Base-by-base conservation (phyloP, 2,888 invertebrate genomes). In the Cosmorhoe ocellata region DNA sequence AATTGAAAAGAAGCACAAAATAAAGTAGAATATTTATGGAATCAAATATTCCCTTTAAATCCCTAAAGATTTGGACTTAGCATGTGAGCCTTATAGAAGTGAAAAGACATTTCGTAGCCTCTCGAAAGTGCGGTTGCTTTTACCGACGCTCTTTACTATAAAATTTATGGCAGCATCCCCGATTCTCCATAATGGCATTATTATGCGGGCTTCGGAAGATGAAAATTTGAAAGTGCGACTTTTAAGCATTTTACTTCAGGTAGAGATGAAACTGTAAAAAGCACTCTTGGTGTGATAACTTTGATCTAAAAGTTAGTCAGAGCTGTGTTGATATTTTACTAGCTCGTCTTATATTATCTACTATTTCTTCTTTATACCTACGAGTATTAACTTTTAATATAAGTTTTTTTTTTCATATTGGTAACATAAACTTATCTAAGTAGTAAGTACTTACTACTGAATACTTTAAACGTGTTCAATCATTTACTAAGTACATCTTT, bases 111-210 rank as follows among this genome's bases (percentile, higher is more conserved):
- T 62, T 54, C 59, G 39, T 51, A 58, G 58, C 34, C 58, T 53
- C 51, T 51, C 43, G 47, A 58, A 59, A 67, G 62, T 63, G 59
- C 56, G 67, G 56, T 61, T 58, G 59, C 56, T 59, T 67, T 69
- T 64, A 66, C 64, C 64, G 62, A 49, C 65, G 62, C 69, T 66
- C 67, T 67, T 70, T 67, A 63, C 71, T 69, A 55, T 66, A 63
- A 73, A 71, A 74, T 73, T 71, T 71, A 73, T 70, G 63, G 60
- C 61, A 63, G 67, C 68, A 66, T 71, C 61, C 64, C 60, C 68
- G 69, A 70, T 66, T 69, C 67, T 62, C 67, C 67, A 67, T 74
- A 74, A 74, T 70, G 65, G 64, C 59, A 61, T 71, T 73, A 72
- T 74, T 74, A 73, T 71, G 61, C 71, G 64, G 53, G 61, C 61